Evolutionary conservation across 2,113 vertebrate genomes (phyloP).

Genomic region (zebrafish (Danio rerio)): GRCz12tu NC_133194.1:23017501-23018000

Average conservation of each 20-base stretch:
- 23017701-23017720: slow-evolving; percentile 57
- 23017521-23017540: neutral
- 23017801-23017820: slow-evolving; percentile 30
- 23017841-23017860: too few species aligned
- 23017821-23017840: neutral
- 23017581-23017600: slow-evolving; percentile 27
- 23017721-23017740: slow-evolving; percentile 58
- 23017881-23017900: neutral
- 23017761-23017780: slow-evolving; percentile 55
- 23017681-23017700: slow-evolving; percentile 60
- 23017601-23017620: slow-evolving; percentile 59
- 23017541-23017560: neutral
- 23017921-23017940: neutral
- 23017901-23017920: neutral
- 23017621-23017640: slow-evolving; percentile 56
- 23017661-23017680: slow-evolving; percentile 57
- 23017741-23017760: slow-evolving; percentile 60
- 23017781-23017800: slow-evolving; percentile 56
- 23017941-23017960: too few species aligned
- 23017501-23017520: neutral
- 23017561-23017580: neutral
- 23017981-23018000: too few species aligned
- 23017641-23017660: slow-evolving; percentile 56
- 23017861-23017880: too few species aligned
- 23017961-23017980: too few species aligned